Base-by-base conservation (phyloP, 2,113 vertebrate genomes). In the Thamnaconus septentrionalis region DNA sequence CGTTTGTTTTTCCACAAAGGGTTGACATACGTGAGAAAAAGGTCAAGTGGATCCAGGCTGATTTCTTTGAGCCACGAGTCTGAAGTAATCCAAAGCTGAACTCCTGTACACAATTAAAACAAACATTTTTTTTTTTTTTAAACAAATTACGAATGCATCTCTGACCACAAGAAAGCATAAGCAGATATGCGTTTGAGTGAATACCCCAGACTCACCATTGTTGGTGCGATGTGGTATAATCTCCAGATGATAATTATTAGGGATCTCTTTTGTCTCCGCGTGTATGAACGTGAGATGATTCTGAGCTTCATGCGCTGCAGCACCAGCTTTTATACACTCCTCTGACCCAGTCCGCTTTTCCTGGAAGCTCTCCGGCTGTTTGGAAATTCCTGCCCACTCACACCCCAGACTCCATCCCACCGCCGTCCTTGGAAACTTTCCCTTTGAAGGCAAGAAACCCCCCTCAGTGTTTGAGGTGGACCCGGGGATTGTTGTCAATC, bases 181-280 rank as follows among this genome's bases (percentile, higher is more conserved):
- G 41, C 3, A 50, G 6, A 61, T 12, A 0, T 60, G 4, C 7
- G 11, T 68, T 46, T 39, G 52, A 67, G 1, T 1, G 0, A 45
- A 9, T 8, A 2, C 0, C 54, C 4, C 39, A 12, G 8, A 76
- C 86, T 85, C 54, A 92, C 91, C 89, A 89, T 91, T 75, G 54
- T 75, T 10, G 54, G 2, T 31, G 18, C 18, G 18, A 5, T 56
- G 7, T 49, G 11, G 57, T 46, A 56, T 6, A 50, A 18, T 48
- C 48, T 45, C 3, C 41, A 48, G 55, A 53, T 40, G 50, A 41
- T 10, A 59, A 41, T 4, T 58, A 41, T 5, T 40, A 6, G 5
- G 44, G 65, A 31, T 11, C 43, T 53, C n/a, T 64, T 58, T 12
- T 10, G 60, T 69, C 47, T 76, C n/a, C 58, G 8, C 31, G 11